Evolutionary conservation across 2,888 invertebrate genomes (phyloP).

Genomic region (Drosophila anomelani): DNA sequence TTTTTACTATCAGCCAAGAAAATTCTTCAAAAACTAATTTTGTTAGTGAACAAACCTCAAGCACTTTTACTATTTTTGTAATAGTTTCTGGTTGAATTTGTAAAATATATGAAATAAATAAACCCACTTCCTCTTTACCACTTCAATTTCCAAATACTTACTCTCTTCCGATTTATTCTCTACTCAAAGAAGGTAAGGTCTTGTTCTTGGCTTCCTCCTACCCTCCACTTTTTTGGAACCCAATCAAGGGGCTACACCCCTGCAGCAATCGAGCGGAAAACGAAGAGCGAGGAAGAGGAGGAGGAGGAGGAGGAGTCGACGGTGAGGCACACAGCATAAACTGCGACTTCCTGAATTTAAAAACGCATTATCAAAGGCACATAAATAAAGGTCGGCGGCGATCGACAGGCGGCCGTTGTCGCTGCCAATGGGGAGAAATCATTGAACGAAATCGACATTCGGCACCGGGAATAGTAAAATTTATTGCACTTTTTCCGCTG

Average conservation of each 20-base stretch:
- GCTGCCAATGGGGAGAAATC: slow-evolving; percentile 54
- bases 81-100: no score
- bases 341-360: slow-evolving; percentile 68
- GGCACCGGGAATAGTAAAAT: slow-evolving; percentile 62
- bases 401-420: slow-evolving; percentile 47
- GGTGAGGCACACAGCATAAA: slow-evolving; percentile 44
- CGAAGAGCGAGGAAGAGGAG: slow-evolving; percentile 20
- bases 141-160: neutral
- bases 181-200: neutral
- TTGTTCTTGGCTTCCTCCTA: slow-evolving; percentile 21
- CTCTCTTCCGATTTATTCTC: neutral
- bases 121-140: neutral
- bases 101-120: no score
- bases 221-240: slow-evolving; percentile 1
- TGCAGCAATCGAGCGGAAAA: slow-evolving; percentile 57
- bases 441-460: slow-evolving; percentile 72
- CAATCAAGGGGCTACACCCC: slow-evolving; percentile 28
- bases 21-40: no score
- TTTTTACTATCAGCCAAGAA: no score
- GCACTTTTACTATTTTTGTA: no score
- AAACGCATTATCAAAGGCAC: slow-evolving; percentile 56
- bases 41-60: no score
- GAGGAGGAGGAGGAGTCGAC: slow-evolving; percentile 22
- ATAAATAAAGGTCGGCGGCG: slow-evolving; percentile 66
- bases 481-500: slow-evolving; percentile 77